Base-by-base conservation (phyloP, 2,113 vertebrate species). In the Brachionichthys hirsutus region DNA sequence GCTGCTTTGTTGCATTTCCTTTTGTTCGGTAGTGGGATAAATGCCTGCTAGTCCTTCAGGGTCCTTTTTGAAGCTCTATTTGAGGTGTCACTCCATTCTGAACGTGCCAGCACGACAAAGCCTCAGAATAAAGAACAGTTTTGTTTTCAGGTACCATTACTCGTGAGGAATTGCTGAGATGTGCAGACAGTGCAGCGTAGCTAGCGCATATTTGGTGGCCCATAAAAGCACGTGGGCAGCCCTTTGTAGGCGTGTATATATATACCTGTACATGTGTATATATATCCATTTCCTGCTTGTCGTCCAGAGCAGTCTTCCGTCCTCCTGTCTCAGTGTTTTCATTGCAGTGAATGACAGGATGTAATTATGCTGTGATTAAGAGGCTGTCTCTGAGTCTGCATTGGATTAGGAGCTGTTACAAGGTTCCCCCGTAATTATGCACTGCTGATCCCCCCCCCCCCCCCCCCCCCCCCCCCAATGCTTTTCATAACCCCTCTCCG, bases 361-460 rank as follows among this genome's bases (percentile, higher is more conserved):
- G 84, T 86, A 85, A 88, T 89, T 88, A 88, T 41, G 70, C 66
- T 51, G 70, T 86, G 84, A 88, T 87, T 83, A 88, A 86, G 83
- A 87, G 82, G 81, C 73, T 78, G 75, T 78, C 76, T 79, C 54
- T 1, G 35, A 77, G 77, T 56, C 55, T 54, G 74, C 54, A 13
- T 69, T 81, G 70, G 78, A 78, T 82, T 84, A 73, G 74, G 70
- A 67, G 63, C 75, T 63, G 77, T 73, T 68, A 55, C 55, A 75
- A 76, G 68, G 62, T 70, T 66, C 51, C 57, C 45, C 43, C 38
- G 61, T 79, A 76, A 82, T 83, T 85, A 74, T 75, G 50, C 60
- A 49, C 59, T 52, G 55, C 61, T 78, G 68, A 59, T 70, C 70
- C 64, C 63, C 38, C 16, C 63, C 12, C 17, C 47, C 20, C 24